Evolutionary conservation across 2,113 vertebrate genomes (phyloP).

Genomic region (Lichenostomus cassidix): DNA sequence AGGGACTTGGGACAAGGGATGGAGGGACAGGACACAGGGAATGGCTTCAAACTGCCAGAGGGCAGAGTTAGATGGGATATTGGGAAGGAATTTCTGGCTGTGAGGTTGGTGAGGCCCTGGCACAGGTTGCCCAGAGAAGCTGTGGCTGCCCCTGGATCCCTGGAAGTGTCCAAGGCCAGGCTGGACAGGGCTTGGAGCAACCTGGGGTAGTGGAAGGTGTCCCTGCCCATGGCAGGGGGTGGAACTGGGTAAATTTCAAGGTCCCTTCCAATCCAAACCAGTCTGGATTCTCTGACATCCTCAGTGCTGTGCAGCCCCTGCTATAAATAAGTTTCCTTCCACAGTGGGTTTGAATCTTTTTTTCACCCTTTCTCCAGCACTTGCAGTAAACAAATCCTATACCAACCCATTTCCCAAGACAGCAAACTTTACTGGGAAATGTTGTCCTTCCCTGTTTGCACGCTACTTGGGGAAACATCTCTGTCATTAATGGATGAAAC

Average conservation of each 20-base stretch:
- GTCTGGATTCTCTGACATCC: neutral
- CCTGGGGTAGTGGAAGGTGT: neutral
- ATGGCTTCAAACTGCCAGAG: neutral
- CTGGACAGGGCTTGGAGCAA: fast-evolving
- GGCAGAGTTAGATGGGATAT: fast-evolving
- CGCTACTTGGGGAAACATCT: neutral
- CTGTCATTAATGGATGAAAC: neutral
- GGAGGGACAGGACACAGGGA: neutral
- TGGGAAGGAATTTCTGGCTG: fast-evolving
- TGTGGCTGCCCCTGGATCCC: neutral
- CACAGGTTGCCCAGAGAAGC: fast-evolving
- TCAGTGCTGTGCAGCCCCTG: too few relatives aligned
- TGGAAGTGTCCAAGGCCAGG: neutral
- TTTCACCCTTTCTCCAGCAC: neutral
- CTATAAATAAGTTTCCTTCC: neutral
- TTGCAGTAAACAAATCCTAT: neutral
- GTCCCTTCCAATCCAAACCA: neutral
- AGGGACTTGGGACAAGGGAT: neutral
- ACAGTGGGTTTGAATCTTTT: neutral
- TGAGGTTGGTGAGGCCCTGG: fast-evolving
- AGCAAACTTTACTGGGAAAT: neutral
- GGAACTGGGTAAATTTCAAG: neutral
- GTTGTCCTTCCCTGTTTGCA: neutral
- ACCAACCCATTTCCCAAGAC: neutral
- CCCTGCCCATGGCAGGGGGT: neutral